Percentiles rank a stretch among this genome's conserved stretches.
phyloP scores from a whole-genome alignment of 2,113 vertebrate genomes.

The Columbina picui region DNA sequence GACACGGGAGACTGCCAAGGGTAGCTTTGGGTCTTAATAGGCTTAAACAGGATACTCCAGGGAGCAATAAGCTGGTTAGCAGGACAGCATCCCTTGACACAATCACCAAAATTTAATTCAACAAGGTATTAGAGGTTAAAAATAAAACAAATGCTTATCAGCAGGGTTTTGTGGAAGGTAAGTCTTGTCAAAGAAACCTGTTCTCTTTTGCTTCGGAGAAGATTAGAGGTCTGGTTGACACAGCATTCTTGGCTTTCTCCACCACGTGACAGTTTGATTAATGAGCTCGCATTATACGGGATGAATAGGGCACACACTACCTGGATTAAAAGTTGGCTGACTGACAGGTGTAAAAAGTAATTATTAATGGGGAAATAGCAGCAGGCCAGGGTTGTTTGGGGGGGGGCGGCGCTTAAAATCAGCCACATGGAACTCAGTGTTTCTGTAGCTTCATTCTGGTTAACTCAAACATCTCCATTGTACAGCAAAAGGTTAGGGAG shows the following conservation, averaged over 20 bases:
- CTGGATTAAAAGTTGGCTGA: conserved; percentile 10
- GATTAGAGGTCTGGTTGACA: conserved; percentile 9
- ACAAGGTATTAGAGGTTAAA: not conserved
- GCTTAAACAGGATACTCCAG: not conserved
- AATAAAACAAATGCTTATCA: not conserved
- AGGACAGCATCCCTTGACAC: not conserved
- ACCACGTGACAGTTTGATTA: conserved; percentile 24
- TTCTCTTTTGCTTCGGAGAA: conserved; percentile 2
- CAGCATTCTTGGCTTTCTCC: conserved; percentile 16
- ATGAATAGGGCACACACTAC: not conserved
- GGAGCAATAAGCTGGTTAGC: not conserved
- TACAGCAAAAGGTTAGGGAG: not conserved
- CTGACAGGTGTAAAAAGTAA: not conserved
- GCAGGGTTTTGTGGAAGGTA: conserved; percentile 2
- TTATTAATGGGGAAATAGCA: not conserved
- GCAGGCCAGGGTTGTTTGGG: not conserved
- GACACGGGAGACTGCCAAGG: not conserved
- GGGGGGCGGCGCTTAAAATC: not conserved
- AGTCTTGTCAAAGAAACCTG: not conserved
- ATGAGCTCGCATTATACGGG: not conserved
- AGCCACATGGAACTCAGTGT: not conserved
- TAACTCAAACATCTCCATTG: not conserved
- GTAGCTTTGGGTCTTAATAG: not conserved
- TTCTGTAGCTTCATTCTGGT: not conserved
- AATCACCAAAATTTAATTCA: not conserved